Base-by-base conservation (phyloP, 2,797 vertebrate species). In the Setipinna tenuifilis region DNA sequence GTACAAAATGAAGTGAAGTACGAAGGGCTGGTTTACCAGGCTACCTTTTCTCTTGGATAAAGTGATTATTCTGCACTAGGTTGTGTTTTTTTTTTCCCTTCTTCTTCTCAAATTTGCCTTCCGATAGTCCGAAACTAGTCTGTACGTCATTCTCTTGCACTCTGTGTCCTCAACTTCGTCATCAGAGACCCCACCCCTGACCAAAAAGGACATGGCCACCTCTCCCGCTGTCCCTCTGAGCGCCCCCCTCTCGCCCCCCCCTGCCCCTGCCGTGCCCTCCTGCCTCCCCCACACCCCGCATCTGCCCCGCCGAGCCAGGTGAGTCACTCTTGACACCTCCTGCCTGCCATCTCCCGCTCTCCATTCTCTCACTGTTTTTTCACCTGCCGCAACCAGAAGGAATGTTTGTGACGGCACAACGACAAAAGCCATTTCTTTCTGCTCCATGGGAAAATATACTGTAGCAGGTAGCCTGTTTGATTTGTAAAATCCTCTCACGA, bases 191-290 rank as follows among this genome's bases (percentile, higher is more conserved):
- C 7, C 85, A 78, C 80, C 91, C 83, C 83, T 71, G 89, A 87
- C 94, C 87, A 95, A 89, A 91, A 96, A 94, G 88, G 96, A 96
- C 91, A 94, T 92, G 62, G 94, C 95, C 44, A 92, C 94, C 0
- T 97, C 96, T 91, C 95, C 96, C 83, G 88, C 87, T 48, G 87
- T 90, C 88, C 83, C 91, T 62, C 83, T 89, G 87, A 89, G 87
- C 83, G 88, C 71, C 71, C 17, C 87, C 71, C 92, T 90, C 61
- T 91, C 90, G 35, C 92, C 93, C 86, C 84, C 87, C 0, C 84
- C 90, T 62, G 87, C 46, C 25, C 81, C 87, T 85, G 84, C 25
- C 82, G 75, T 88, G 82, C 65, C 88, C 11, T 81, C 90, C 35
- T 61, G 87, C 91, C 90, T 16, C 82, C 93, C 83, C 88, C 93